These are phyloP conservation scores for Acropternis orthonyx DNA, from an alignment of 2,797 vertebrate species.

Conservation along the genomic window DNA sequence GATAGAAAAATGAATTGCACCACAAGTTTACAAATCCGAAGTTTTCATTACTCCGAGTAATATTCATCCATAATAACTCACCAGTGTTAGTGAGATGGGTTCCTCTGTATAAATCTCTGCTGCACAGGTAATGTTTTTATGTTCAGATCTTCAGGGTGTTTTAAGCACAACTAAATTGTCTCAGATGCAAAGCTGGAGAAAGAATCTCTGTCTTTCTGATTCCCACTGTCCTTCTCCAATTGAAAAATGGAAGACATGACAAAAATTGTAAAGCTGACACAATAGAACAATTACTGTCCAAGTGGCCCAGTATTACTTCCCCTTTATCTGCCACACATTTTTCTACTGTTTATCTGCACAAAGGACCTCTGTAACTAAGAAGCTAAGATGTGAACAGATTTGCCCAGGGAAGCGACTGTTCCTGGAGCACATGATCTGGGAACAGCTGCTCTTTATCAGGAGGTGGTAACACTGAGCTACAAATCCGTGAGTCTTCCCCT, in stretches of 20 bases:
- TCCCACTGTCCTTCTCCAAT: not conserved
- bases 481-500: not conserved
- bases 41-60: constrained; percentile 1
- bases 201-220: not conserved
- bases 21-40: constrained; percentile 37
- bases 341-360: not conserved
- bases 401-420: rapidly evolving
- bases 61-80: not conserved
- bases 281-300: not conserved
- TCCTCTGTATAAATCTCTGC: not conserved
- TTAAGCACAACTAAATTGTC: not conserved
- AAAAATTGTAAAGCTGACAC: rapidly evolving
- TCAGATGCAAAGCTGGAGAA: not conserved
- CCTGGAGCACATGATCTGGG: not conserved
- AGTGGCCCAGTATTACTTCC: not conserved
- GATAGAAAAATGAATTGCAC: constrained; percentile 30
- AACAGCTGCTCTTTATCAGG: not conserved
- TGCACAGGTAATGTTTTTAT: not conserved
- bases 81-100: not conserved
- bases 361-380: not conserved
- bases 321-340: not conserved
- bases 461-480: not conserved
- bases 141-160: not conserved
- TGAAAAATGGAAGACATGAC: rapidly evolving
- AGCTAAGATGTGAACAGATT: not conserved